Evolutionary conservation across 2,888 invertebrate species (phyloP), one percentile per base, ranked within the genome.

Genomic region (Brachyptera putata): DNA sequence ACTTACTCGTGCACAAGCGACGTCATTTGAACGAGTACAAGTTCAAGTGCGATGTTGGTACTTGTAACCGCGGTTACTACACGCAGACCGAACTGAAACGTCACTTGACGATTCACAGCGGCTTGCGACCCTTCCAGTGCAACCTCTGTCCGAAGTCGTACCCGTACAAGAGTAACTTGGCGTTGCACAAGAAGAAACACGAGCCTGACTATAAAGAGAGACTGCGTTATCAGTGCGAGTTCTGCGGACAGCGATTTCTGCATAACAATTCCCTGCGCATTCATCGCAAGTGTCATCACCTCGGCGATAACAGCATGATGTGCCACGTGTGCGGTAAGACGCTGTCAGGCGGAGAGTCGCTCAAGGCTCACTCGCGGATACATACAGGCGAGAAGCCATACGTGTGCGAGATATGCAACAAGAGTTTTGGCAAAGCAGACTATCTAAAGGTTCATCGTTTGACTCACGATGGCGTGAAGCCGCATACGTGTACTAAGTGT

Each of bases 11-110:
- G 26, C 73, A 73, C 58, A 68, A 67, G 4, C 69, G 69, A 1
- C 65, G 72, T 74, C 65, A 80, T 75, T 0, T 72, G 71, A 69
- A 79, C 72, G 67, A 78, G 73, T 69, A 79, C 74, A 67, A 79
- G 77, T 80, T 79, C 61, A 76, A 77, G 13, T 80, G 80, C 63
- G 50, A 67, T 0, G 74, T 77, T 13, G n/a, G n/a, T n/a, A n/a
- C n/a, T n/a, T 80, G 80, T 65, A 73, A 73, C 0, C 78, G 78
- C 72, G 77, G 77, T 18, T 80, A 80, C 66, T 76, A 76, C 57
- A 78, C 79, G 0, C 77, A 77, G 61, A 80, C 80, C 56, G 79
- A 73, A 22, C 69, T 69, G 57, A 43, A 69, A n/a, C 70, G 71
- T 34, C 74, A 74, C 65, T 60, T 62, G 41, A 70, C 68, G 57